Evolutionary conservation across 37 sponge, comb jelly and placozoan genomes (phyloP).

Genomic region (Mnemiopsis leidyi): DNA sequence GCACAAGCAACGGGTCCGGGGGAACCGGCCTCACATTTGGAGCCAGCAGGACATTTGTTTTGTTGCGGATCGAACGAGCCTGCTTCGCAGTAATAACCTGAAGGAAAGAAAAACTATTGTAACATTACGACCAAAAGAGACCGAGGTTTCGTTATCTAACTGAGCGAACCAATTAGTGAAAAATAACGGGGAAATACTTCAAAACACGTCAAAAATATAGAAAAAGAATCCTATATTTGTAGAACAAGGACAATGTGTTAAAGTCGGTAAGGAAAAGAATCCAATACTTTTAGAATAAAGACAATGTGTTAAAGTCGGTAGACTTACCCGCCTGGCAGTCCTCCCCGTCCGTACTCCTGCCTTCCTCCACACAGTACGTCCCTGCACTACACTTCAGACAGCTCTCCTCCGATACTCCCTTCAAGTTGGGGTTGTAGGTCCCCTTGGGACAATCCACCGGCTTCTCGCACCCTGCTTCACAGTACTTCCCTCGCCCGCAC

Average conservation of each 20-base stretch:
- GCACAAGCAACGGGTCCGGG: neutral
- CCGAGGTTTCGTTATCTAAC: too few species aligned
- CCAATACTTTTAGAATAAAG: too few species aligned
- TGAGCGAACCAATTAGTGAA: too few species aligned
- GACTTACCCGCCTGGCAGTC: conserved; percentile 65
- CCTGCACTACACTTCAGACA: conserved; percentile 65
- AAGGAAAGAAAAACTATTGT: too few species aligned
- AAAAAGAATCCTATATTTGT: too few species aligned
- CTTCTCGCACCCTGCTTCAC: neutral
- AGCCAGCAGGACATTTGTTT: neutral
- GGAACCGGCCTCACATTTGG: conserved; percentile 2
- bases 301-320: too few species aligned
- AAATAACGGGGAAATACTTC: too few species aligned
- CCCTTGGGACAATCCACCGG: conserved; percentile 65
- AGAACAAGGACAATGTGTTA: too few species aligned
- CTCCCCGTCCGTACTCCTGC: conserved; percentile 5
- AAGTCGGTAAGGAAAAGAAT: too few species aligned
- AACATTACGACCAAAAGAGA: neutral
- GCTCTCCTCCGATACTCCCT: neutral
- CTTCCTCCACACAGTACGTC: conserved; percentile 60
- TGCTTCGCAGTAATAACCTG: conserved; percentile 62
- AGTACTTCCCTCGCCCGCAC: conserved; percentile 47
- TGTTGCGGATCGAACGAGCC: conserved; percentile 26
- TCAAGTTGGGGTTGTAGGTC: conserved; percentile 13
- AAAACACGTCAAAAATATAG: too few species aligned